Conservation (phyloP, 1,140 invertebrate species). For the Brachionus calyciflorus region DNA sequence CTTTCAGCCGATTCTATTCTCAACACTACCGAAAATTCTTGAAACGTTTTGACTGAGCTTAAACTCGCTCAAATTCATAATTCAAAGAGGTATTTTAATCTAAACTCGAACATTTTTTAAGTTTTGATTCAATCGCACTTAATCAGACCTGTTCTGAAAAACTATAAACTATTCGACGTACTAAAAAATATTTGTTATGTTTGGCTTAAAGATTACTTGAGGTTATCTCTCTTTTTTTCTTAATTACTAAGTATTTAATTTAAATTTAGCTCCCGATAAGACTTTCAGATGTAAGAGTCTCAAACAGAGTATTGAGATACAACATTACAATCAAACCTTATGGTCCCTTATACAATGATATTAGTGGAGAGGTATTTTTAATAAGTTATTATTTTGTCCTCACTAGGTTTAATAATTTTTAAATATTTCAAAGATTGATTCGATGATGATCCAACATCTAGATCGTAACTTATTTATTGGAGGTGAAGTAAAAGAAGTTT, state of each 20-base stretch:
- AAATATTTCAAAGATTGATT: slow-evolving; percentile 56
- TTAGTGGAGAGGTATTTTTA: slow-evolving; percentile 54
- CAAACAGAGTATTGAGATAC: slow-evolving; percentile 57
- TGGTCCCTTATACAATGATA: slow-evolving; percentile 58
- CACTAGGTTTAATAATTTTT: too few species aligned
- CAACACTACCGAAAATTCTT: too few species aligned
- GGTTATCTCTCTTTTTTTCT: background rate
- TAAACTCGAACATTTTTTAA: too few species aligned
- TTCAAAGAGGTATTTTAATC: too few species aligned
- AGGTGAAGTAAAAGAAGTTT: slow-evolving; percentile 60
- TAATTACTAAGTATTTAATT: background rate
- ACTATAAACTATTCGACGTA: too few species aligned
- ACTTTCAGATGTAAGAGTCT: slow-evolving; percentile 58
- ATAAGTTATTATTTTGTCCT: background rate
- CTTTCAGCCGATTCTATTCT: too few species aligned
- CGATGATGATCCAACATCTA: slow-evolving; percentile 54
- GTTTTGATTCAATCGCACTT: too few species aligned
- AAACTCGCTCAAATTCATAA: too few species aligned
- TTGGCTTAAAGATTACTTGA: too few species aligned
- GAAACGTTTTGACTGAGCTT: too few species aligned
- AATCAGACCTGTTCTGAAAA: too few species aligned
- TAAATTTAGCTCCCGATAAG: slow-evolving; percentile 53
- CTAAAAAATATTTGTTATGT: too few species aligned
- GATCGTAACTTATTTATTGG: slow-evolving; percentile 59
- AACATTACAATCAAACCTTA: slow-evolving; percentile 54